Evolutionary conservation across 2,113 vertebrate species (phyloP), one percentile per base, ranked within the genome.

Genomic region (Corythaeola cristata): DNA sequence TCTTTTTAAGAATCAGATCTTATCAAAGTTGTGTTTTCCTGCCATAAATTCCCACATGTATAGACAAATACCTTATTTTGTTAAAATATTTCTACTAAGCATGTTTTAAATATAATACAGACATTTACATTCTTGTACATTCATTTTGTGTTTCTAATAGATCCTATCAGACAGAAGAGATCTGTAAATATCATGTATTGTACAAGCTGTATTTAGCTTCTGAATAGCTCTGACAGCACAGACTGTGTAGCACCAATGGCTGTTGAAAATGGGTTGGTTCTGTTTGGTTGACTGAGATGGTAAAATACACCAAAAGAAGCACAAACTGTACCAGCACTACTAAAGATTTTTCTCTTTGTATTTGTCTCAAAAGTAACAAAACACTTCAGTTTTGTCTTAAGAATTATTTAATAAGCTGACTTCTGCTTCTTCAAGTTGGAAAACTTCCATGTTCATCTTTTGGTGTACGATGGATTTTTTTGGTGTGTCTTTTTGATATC

Each of bases 211-310:
- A 13, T 95, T 92, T 91, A 91, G 45, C 95, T 97, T 76, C 68
- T 85, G 72, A 87, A 97, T 92, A 93, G 64, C 77, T 97, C 97
- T 96, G 93, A 96, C 72, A 97, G 83, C 73, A 35, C 28, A 92
- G 93, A 53, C 24, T 88, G 71, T 69, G 44, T 41, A 63, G 80
- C 91, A 75, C 64, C 77, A 68, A 11, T 74, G 60, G 81, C 71
- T 97, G 87, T 60, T 97, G 95, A 93, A 97, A 96, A 87, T 88
- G 52, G 53, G 30, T 88, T 89, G 64, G 60, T 89, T 95, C 82
- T 49, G 8, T 93, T 92, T 89, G 60, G 62, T 95, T 73, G 74
- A 73, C 71, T 73, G 12, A 92, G 93, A 89, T 75, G 92, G 82
- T 49, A 91, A 88, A 96, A 96, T 45, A 66, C 21, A 56, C 78